These are phyloP conservation scores for Caenorhabditis sinica DNA, from an alignment of 2,888 invertebrate species.

Conservation along the genomic window DNA sequence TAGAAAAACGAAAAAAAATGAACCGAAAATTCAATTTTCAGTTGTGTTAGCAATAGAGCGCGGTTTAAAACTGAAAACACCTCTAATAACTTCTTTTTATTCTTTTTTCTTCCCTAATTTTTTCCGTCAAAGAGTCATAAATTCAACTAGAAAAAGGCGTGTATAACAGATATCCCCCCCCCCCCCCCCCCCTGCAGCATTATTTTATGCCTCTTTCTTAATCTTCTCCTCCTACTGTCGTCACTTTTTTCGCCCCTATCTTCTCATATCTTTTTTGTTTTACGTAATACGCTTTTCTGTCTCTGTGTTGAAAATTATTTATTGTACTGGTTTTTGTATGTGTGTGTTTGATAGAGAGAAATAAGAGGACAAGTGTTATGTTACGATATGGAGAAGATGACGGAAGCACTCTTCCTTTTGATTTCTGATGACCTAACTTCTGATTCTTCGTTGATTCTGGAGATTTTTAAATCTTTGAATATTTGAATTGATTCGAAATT, in stretches of 20 bases:
- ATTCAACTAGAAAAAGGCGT: background rate
- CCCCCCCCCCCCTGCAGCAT: no score
- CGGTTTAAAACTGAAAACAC: no score
- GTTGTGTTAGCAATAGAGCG: no score
- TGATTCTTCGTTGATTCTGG: background rate
- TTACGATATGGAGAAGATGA: background rate
- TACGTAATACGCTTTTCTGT: conserved; percentile 13
- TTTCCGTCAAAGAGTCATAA: conserved; percentile 1
- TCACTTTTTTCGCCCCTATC: conserved; percentile 13
- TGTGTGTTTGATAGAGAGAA: no score
- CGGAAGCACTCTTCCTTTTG: conserved; percentile 21
- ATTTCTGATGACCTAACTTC: conserved; percentile 13
- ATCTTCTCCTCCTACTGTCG: background rate
- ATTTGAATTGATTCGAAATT: background rate
- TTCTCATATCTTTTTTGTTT: background rate
- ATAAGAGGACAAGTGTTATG: conserved; percentile 3
- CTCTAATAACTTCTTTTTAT: background rate
- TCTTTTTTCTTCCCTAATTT: background rate
- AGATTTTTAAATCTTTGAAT: background rate
- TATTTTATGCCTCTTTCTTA: conserved; percentile 25
- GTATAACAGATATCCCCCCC: background rate
- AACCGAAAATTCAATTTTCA: no score
- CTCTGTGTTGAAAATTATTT: conserved; percentile 23
- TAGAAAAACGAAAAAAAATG: no score
- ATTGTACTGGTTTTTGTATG: conserved; percentile 49